phyloP scores from a whole-genome alignment of 2,797 vertebrate genomes.

The Acipenser transmontanus region DNA sequence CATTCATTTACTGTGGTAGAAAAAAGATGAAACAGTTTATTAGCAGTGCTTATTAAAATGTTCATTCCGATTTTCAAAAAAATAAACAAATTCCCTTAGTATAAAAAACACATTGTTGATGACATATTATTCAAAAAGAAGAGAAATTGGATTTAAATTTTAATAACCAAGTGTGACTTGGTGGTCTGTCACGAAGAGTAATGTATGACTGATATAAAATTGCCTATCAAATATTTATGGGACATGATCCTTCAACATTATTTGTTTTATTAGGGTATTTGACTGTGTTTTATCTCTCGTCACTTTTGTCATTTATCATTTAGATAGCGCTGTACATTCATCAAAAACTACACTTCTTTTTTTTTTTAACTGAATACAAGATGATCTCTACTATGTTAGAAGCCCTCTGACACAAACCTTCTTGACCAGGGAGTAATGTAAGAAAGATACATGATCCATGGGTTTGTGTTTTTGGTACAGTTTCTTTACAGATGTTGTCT shows the following conservation, averaged over 20 bases:
- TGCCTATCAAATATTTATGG: slow-evolving; percentile 39
- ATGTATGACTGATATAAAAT: slow-evolving; percentile 29
- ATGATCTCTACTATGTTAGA: slow-evolving; percentile 57
- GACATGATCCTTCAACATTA: slow-evolving; percentile 36
- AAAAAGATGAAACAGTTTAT: too few species aligned
- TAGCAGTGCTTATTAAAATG: too few species aligned
- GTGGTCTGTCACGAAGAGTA: slow-evolving; percentile 37
- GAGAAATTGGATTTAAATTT: slow-evolving; percentile 23
- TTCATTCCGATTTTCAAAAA: not conserved
- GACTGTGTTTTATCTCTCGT: slow-evolving; percentile 38
- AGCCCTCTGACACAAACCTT: slow-evolving; percentile 39
- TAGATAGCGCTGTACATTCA: slow-evolving; percentile 52
- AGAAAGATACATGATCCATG: too few species aligned
- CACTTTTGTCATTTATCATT: slow-evolving; percentile 49
- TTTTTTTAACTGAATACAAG: slow-evolving; percentile 54
- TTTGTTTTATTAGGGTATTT: slow-evolving; percentile 51
- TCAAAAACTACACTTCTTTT: slow-evolving; percentile 41
- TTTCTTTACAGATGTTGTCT: too few species aligned
- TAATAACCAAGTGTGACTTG: slow-evolving; percentile 39
- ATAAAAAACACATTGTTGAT: slow-evolving; percentile 4
- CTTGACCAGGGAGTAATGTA: too few species aligned
- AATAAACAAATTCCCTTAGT: slow-evolving; percentile 1
- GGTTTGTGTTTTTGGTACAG: too few species aligned
- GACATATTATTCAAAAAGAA: not conserved
- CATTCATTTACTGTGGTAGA: too few species aligned